Evolutionary conservation across 35 echinoderm and acorn worm species (phyloP).

Genomic region (Chiridota heheva): DNA sequence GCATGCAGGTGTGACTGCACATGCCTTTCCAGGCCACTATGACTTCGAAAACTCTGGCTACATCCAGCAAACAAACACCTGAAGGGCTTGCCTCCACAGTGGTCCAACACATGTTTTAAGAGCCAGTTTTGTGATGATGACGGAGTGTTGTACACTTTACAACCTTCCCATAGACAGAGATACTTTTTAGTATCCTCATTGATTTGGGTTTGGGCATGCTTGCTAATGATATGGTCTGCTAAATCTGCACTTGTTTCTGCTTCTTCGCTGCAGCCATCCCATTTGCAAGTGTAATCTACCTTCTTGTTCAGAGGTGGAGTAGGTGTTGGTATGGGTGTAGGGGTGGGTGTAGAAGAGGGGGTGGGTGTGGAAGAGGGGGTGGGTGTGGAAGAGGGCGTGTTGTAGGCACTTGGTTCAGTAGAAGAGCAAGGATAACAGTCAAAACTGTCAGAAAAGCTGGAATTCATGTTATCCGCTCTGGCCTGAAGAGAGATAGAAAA

Average conservation of each 20-base stretch:
- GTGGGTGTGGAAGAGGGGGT: no score
- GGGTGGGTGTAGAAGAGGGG: no score
- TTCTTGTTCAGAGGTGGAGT: constrained; percentile 67
- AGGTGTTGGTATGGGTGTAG: constrained; percentile 30
- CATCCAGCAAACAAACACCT: constrained; percentile 82
- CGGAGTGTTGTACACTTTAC: constrained; percentile 89
- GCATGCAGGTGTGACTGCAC: constrained; percentile 88
- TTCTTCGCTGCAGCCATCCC: constrained; percentile 83
- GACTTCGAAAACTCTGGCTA: constrained; percentile 69
- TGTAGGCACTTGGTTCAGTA: constrained; percentile 76
- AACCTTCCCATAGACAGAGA: constrained; percentile 96
- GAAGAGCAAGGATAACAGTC: no score
- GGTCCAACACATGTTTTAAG: constrained; percentile 74
- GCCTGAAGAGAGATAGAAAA: no score
- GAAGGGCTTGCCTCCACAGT: constrained; percentile 93
- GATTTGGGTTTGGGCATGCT: constrained; percentile 81
- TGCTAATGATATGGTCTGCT: constrained; percentile 77
- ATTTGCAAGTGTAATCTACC: constrained; percentile 80
- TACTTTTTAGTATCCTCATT: constrained; percentile 75
- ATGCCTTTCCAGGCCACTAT: constrained; percentile 65
- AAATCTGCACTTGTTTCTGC: constrained; percentile 82
- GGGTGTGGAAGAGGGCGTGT: constrained; percentile 58
- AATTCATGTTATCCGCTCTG: no score
- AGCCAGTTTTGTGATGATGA: constrained; percentile 84
- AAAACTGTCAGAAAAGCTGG: no score